Evolutionary conservation across 2,797 vertebrate species (phyloP).

Genomic region (Phalanger gymnotis): DNA sequence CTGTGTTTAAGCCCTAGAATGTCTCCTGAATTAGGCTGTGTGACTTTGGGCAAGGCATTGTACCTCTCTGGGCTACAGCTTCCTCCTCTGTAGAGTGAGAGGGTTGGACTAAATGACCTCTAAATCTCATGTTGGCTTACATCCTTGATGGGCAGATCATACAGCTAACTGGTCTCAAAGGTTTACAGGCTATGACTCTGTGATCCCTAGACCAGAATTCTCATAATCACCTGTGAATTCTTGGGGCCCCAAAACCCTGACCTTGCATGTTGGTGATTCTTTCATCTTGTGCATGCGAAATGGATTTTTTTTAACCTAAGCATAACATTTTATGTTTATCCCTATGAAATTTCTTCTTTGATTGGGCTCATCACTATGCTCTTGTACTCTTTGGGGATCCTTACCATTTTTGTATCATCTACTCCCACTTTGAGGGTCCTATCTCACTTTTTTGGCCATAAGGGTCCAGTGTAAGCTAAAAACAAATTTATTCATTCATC

Average conservation of each 20-base stretch:
- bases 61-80: neutral
- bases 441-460: neutral
- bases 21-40: neutral
- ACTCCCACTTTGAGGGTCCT: neutral
- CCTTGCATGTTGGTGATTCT: neutral
- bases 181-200: neutral
- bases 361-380: neutral
- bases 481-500: neutral
- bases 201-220: neutral
- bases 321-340: neutral
- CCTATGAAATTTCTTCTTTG: neutral
- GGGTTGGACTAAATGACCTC: neutral
- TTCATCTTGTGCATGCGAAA: neutral
- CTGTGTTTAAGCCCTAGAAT: neutral
- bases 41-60: neutral
- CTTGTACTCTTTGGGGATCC: neutral
- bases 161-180: too few relatives aligned
- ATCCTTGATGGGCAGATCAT: too few relatives aligned
- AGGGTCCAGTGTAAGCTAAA: neutral
- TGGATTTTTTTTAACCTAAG: neutral
- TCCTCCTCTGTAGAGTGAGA: neutral
- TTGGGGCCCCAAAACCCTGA: neutral
- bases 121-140: too few relatives aligned
- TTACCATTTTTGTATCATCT: neutral
- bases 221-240: neutral